A percentile compares a stretch with the other conserved stretches of the same genome.
phyloP scores from a whole-genome alignment of 2,888 invertebrate genomes.

The Selenia dentaria region DNA sequence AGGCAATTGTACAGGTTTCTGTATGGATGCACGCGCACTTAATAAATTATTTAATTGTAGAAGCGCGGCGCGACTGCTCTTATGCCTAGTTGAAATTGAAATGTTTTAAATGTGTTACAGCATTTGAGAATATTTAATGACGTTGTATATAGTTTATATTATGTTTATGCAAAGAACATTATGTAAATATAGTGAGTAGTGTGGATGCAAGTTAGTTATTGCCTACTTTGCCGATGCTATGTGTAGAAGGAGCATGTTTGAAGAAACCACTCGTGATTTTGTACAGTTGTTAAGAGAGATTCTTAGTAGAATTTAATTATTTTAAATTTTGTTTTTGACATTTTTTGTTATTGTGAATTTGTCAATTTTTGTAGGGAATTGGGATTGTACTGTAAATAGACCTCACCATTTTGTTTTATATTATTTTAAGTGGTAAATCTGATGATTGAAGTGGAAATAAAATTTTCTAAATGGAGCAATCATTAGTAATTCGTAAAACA shows the following conservation, averaged over 20 bases:
- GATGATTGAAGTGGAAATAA: slow-evolving; percentile 82
- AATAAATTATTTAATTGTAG: slow-evolving; percentile 62
- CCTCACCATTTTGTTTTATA: slow-evolving; percentile 81
- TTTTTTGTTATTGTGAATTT: slow-evolving; percentile 87
- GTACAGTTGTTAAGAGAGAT: slow-evolving; percentile 83
- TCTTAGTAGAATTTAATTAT: slow-evolving; percentile 79
- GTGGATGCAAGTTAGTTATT: slow-evolving; percentile 59
- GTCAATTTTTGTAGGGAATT: slow-evolving; percentile 89
- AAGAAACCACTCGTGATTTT: slow-evolving; percentile 82
- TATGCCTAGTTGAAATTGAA: slow-evolving; percentile 81
- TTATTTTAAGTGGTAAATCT: slow-evolving; percentile 72
- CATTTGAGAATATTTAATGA: slow-evolving; percentile 84
- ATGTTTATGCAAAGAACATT: slow-evolving; percentile 77
- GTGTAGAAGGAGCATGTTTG: slow-evolving; percentile 68
- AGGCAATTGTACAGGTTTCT: slow-evolving; percentile 62
- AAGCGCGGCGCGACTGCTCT: slow-evolving; percentile 56
- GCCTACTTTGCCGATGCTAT: slow-evolving; percentile 65
- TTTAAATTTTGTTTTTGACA: slow-evolving; percentile 75
- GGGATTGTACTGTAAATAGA: slow-evolving; percentile 87
- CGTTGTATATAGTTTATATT: slow-evolving; percentile 84
- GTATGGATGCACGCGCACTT: slow-evolving; percentile 39
- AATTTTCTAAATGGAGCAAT: slow-evolving; percentile 84
- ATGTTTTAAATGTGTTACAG: slow-evolving; percentile 84
- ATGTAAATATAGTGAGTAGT: slow-evolving; percentile 74
- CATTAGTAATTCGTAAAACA: slow-evolving; percentile 82